A percentile compares a stretch with the other conserved stretches of the same genome.
Conservation (phyloP, 2,797 vertebrate genomes). For the Amniataba percoides region DNA sequence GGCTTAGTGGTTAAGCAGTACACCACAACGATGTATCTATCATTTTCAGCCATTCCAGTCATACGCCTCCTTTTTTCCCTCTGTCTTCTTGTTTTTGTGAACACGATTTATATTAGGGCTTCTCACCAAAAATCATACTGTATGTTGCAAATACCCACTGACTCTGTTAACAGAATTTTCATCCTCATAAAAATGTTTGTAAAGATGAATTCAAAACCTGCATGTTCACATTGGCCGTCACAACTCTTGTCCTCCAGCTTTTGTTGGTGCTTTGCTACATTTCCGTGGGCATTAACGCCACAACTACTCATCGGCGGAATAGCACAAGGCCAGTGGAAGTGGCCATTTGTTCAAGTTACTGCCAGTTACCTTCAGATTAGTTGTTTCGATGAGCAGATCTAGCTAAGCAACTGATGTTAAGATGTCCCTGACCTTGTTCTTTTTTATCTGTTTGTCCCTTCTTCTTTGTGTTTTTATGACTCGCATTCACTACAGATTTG, state of each 20-base stretch:
- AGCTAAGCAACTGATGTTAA: not conserved
- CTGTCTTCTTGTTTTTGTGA: not conserved
- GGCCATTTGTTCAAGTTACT: conserved; percentile 3
- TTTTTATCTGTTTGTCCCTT: not conserved
- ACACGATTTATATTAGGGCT: not conserved
- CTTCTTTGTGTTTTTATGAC: not conserved
- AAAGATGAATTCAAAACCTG: not conserved
- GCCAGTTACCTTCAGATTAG: not conserved
- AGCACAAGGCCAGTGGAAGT: not conserved
- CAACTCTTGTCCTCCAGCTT: not conserved
- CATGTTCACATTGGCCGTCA: not conserved
- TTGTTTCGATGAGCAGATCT: not conserved
- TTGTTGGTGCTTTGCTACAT: not conserved
- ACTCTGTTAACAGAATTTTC: not conserved
- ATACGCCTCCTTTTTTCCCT: not conserved
- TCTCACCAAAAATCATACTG: not conserved
- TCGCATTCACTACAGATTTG: not conserved
- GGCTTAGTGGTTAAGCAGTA: not conserved
- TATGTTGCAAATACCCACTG: not conserved
- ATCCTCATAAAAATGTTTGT: not conserved
- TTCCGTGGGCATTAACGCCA: not conserved
- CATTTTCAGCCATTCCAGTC: not conserved
- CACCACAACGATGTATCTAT: not conserved
- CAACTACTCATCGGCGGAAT: not conserved
- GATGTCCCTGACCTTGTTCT: no score